Evolutionary conservation across 2,888 invertebrate species (phyloP).

Genomic region (Noctuana brunneofusca): DNA sequence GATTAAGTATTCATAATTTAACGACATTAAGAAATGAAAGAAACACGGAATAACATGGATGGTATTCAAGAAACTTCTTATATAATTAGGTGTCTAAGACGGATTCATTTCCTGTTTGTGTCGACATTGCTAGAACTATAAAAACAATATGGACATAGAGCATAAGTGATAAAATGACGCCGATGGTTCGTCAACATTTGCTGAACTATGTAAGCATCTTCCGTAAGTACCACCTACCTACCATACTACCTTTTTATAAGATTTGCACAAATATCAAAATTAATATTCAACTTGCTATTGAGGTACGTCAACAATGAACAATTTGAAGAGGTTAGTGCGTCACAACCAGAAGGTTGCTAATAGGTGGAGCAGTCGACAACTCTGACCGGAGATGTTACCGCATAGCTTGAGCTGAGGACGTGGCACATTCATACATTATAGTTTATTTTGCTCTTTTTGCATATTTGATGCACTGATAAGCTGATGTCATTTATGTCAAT

Average conservation of each 20-base stretch:
- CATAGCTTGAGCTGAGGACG: background rate
- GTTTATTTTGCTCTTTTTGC: background rate
- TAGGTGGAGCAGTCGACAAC: conserved; percentile 10
- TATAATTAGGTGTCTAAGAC: conserved; percentile 15
- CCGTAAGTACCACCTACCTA: conserved; percentile 3
- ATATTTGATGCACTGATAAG: background rate
- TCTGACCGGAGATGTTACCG: background rate
- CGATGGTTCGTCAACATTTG: conserved; percentile 26
- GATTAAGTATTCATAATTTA: background rate
- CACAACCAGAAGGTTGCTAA: conserved; percentile 23
- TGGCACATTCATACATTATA: background rate
- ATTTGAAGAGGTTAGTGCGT: conserved; percentile 22
- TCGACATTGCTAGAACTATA: conserved; percentile 25
- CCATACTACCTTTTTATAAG: conserved; percentile 23
- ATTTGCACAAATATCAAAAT: conserved; percentile 22
- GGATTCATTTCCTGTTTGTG: conserved; percentile 22
- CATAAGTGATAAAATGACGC: conserved; percentile 28
- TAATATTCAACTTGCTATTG: background rate
- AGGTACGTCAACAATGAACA: conserved; percentile 18
- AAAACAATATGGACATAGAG: conserved; percentile 24
- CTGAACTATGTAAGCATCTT: conserved; percentile 23
- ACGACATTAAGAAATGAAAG: background rate
- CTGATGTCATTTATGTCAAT: background rate
- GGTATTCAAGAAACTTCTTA: background rate
- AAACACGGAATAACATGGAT: conserved; percentile 9